Base-by-base conservation (phyloP, 2,113 vertebrate genomes). In the Lepus timidus region DNA sequence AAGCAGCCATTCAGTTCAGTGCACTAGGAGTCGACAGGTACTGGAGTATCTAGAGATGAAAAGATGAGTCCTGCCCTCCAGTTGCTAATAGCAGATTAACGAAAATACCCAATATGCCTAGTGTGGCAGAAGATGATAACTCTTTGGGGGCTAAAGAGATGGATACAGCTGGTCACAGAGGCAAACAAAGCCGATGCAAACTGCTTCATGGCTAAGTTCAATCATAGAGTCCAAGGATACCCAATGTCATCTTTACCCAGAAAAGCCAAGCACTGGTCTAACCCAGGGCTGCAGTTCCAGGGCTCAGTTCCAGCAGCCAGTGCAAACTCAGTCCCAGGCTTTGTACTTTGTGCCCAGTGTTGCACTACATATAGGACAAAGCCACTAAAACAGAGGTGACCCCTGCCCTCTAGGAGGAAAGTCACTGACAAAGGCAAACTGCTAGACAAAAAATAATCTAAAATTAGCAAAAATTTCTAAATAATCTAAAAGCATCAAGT, bases 281-380 rank as follows among this genome's bases (percentile, higher is more conserved):
- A 93, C 81, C 87, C 75, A 83, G 81, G 85, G 76, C 67, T 96
- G 81, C 91, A 96, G 84, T 96, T 97, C 36, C 91, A 95, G 92
- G 94, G 79, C 88, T 96, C 7, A 5, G 49, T 94, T 96, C 88
- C 92, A 96, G 55, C 93, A 92, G 58, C 55, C 39, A 64, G 52
- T 31, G 73, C 73, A 96, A 65, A 92, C 31, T 51, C 44, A 70
- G 64, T 93, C 87, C 70, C 39, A 92, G 94, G 52, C 23, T 55
- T 78, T 94, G 94, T 33, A 33, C 55, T 92, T 90, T 94, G 51
- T 89, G 70, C 33, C 85, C 65, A 19, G 23, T 80, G 23, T 58
- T 95, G 7, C 71, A 31, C 44, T 93, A 82, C 81, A 83, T 67
- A 67, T 27, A 93, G 70, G 61, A 80, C 44, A 88, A 92, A 96